These are phyloP conservation scores for Silvanus unidentatus DNA, from an alignment of 2,888 invertebrate genomes.

Conservation along the genomic window DNA sequence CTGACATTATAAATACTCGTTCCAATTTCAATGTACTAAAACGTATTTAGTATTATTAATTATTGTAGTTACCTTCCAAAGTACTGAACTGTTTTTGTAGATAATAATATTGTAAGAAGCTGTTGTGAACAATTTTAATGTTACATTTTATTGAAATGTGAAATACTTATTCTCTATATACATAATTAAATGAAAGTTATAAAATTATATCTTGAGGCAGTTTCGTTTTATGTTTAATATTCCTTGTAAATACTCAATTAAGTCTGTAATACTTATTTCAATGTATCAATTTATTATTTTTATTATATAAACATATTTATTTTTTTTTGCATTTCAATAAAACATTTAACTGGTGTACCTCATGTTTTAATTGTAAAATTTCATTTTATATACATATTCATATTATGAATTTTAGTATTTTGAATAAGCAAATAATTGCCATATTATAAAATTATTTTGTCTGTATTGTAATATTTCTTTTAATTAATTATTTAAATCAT, in stretches of 20 bases:
- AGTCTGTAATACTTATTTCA: constrained; percentile 1
- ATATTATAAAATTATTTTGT: background rate
- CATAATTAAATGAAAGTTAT: background rate
- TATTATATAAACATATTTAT: constrained; percentile 5
- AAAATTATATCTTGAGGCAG: no score
- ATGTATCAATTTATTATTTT: background rate
- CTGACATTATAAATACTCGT: constrained; percentile 1
- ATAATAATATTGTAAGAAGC: background rate
- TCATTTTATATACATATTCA: constrained; percentile 4
- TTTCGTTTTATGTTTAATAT: constrained; percentile 7
- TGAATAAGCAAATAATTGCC: no score
- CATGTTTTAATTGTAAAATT: constrained; percentile 8
- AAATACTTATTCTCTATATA: constrained; percentile 4
- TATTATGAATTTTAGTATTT: background rate
- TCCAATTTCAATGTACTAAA: background rate
- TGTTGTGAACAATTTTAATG: constrained; percentile 2
- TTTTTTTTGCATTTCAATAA: constrained; percentile 16
- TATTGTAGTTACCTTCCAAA: constrained; percentile 25
- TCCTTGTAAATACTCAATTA: constrained; percentile 8
- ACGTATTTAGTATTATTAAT: constrained; percentile 6
- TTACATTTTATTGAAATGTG: constrained; percentile 15
- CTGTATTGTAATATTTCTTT: background rate
- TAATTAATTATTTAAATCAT: constrained; percentile 7
- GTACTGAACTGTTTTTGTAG: constrained; percentile 23
- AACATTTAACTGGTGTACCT: constrained; percentile 13